Conservation (phyloP, 2,113 vertebrate genomes). For the Sinocyclocheilus maitianheensis region DNA sequence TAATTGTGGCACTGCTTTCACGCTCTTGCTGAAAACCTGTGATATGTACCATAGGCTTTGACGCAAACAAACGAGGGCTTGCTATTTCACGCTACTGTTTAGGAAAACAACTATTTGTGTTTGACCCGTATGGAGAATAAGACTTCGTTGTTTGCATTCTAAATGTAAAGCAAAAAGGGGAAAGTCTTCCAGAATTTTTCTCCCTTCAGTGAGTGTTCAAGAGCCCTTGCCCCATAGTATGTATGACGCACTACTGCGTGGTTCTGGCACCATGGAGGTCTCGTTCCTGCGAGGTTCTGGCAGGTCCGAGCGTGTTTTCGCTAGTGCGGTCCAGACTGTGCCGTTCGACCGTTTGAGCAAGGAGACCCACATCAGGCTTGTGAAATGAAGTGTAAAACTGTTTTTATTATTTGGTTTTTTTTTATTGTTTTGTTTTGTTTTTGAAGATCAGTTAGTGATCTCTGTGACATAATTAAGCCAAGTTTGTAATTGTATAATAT, state of each 20-base stretch:
- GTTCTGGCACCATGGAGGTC: conserved; percentile 63
- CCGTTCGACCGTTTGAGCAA: conserved; percentile 68
- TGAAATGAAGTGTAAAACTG: conserved; percentile 92
- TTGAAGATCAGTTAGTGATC: conserved; percentile 92
- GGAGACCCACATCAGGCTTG: conserved; percentile 80
- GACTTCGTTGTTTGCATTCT: conserved; percentile 60
- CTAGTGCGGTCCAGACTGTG: neutral
- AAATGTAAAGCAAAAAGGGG: conserved; percentile 81
- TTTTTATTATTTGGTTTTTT: conserved; percentile 73
- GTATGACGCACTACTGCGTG: neutral
- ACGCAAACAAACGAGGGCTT: conserved; percentile 17
- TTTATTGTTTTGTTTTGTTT: conserved; percentile 74
- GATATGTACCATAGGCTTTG: conserved; percentile 22
- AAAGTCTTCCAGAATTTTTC: conserved; percentile 89
- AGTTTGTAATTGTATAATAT: conserved; percentile 99
- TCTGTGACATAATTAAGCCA: conserved; percentile 96
- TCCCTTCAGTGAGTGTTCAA: conserved; percentile 75
- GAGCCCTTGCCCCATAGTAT: conserved; percentile 58
- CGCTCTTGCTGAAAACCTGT: conserved; percentile 30
- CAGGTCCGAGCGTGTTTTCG: neutral
- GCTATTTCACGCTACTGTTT: conserved; percentile 28
- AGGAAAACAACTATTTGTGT: conserved; percentile 13
- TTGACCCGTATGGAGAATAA: conserved; percentile 6
- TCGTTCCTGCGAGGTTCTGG: neutral
- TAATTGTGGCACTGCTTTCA: conserved; percentile 31